Percentiles rank a stretch among this genome's conserved stretches.
Evolutionary conservation across 2,888 invertebrate species (phyloP).

Genomic region (Entomobrya proxima): DNA sequence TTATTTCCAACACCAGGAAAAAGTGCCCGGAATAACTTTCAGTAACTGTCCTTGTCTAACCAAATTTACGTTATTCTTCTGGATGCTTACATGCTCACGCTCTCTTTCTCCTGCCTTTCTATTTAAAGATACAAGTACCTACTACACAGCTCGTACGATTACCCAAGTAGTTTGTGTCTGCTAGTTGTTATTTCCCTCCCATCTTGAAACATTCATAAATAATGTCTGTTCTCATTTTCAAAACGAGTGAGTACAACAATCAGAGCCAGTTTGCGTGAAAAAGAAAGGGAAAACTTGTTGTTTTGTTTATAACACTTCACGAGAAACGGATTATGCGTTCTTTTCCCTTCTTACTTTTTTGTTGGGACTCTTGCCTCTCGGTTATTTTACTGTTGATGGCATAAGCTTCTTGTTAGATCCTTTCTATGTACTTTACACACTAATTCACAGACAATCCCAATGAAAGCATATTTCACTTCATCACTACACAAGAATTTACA

Average conservation of each 20-base stretch:
- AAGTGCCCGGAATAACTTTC: not conserved
- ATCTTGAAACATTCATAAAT: conserved; percentile 50
- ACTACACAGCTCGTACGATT: not conserved
- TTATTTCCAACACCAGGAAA: not conserved
- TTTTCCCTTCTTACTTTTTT: not conserved
- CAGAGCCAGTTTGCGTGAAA: conserved; percentile 35
- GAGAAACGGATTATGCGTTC: conserved; percentile 9
- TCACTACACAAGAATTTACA: not conserved
- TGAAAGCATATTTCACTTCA: conserved; percentile 52
- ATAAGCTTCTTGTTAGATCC: conserved; percentile 30
- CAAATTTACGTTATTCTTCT: conserved; percentile 7
- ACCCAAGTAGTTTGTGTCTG: not conserved
- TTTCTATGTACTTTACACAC: conserved; percentile 1
- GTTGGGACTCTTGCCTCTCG: not conserved
- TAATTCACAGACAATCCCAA: conserved; percentile 45
- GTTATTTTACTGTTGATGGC: not conserved
- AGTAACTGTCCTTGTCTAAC: conserved; percentile 5
- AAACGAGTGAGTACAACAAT: conserved; percentile 41
- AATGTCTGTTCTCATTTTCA: conserved; percentile 54
- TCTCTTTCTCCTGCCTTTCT: not conserved
- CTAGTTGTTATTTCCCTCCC: no score
- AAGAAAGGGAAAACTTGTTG: conserved; percentile 30
- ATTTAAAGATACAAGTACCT: not conserved
- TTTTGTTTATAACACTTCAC: conserved; percentile 14
- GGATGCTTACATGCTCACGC: not conserved